Evolutionary conservation across 2,113 vertebrate genomes (phyloP).

Genomic region (Pitta sordida): DNA sequence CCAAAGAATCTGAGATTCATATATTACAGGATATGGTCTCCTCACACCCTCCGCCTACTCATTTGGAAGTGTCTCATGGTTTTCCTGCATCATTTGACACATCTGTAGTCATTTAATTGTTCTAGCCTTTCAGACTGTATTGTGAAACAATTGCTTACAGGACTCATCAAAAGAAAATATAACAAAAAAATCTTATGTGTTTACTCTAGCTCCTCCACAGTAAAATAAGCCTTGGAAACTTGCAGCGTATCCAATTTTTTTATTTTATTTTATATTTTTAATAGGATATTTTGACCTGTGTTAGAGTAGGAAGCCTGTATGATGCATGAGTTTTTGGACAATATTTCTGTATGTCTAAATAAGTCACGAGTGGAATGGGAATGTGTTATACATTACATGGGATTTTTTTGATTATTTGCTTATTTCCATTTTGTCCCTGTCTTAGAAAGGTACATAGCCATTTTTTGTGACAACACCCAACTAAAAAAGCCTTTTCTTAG

Average conservation of each 20-base stretch:
- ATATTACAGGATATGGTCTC: constrained; percentile 65
- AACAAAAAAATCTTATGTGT: constrained; percentile 19
- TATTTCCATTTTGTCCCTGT: neutral
- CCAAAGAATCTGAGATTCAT: constrained; percentile 61
- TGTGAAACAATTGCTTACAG: constrained; percentile 63
- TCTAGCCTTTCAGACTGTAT: constrained; percentile 53
- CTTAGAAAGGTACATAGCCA: neutral
- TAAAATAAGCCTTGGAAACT: constrained; percentile 33
- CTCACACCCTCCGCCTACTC: constrained; percentile 62
- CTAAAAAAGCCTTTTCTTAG: neutral
- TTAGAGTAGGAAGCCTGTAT: neutral
- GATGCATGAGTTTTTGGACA: neutral
- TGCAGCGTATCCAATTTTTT: neutral
- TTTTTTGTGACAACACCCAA: neutral
- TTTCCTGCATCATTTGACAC: constrained; percentile 65
- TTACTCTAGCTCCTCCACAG: constrained; percentile 11
- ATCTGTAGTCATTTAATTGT: constrained; percentile 68
- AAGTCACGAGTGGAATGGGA: neutral
- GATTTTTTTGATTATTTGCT: neutral
- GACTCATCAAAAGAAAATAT: constrained; percentile 55
- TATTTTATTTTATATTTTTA: neutral
- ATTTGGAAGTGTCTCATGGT: constrained; percentile 62
- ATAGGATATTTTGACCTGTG: constrained; percentile 1
- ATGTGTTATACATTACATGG: neutral
- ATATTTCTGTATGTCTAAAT: neutral